Conservation (phyloP, 2,888 invertebrate species). For the Timema podura region DNA sequence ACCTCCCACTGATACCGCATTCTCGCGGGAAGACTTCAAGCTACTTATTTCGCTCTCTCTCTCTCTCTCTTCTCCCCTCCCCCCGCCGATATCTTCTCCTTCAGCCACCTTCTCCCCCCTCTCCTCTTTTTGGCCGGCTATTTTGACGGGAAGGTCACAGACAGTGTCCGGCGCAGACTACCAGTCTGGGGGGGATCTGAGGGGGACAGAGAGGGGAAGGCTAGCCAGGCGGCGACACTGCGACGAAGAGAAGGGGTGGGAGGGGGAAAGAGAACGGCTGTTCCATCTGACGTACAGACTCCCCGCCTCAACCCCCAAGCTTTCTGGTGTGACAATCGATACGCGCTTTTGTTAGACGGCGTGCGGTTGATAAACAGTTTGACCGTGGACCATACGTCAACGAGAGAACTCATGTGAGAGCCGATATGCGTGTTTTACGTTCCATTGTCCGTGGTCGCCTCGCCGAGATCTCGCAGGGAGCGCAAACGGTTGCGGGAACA, state of each 20-base stretch:
- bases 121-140: constrained; percentile 47
- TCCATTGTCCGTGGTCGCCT: no score
- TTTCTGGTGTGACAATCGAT: no score
- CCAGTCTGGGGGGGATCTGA: constrained; percentile 36
- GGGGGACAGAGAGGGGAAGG: constrained; percentile 33
- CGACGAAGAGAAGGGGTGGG: constrained; percentile 23
- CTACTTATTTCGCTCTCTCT: constrained; percentile 18
- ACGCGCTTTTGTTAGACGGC: no score
- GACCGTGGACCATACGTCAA: no score
- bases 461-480: no score
- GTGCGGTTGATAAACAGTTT: no score
- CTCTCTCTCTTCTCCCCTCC: constrained; percentile 19
- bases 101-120: background rate
- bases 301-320: background rate
- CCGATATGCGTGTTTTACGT: no score
- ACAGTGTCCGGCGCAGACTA: constrained; percentile 47
- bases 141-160: constrained; percentile 79
- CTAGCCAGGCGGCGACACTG: constrained; percentile 35
- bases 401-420: no score
- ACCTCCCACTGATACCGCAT: background rate
- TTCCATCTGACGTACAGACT: constrained; percentile 19
- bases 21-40: background rate
- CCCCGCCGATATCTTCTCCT: constrained; percentile 1
- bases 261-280: constrained; percentile 29
- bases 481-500: no score